Base-by-base conservation (phyloP, 1,140 invertebrate species). In the Rhopalosiphum padi region DNA sequence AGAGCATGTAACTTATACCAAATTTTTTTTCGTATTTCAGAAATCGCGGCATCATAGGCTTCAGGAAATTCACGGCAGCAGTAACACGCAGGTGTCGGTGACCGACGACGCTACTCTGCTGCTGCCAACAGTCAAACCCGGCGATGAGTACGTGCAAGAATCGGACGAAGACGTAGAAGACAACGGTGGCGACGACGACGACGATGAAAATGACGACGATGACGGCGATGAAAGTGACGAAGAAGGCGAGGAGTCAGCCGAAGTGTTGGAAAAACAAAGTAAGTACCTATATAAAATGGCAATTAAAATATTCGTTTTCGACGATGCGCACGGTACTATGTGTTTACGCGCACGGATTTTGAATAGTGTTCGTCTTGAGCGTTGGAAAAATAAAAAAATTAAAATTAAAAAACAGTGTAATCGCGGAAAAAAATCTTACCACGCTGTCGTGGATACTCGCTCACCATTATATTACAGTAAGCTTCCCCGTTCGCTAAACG, bases 211-310 rank as follows among this genome's bases (percentile, higher is more conserved):
- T 18, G 30, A 15, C n/a, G 60, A 77, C 3, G 90, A 35, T 1
- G 90, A 82, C 41, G 60, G 90, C 18, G 53, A 91, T 1, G 90
- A 91, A 43, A 91, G 60, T n/a, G 90, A 91, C 18, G 91, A 92
- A 35, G 91, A 92, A 4, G 91, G 77, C 23, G 91, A 92, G 5
- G 91, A 92, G 37, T 83, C 91, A 0, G 90, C 90, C 7, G 91
- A 92, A 92, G 77, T 92, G 23, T 85, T 92, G 77, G 77, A 92
- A 37, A 92, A 92, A 53, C 91, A 92, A 0, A 92, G 91, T 92
- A 41, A 91, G 90, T 91, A 55, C 60, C 60, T 68, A 15, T 68
- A 15, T 68, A 68, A 68, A 68, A 68, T 68, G 30, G 60, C 30
- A 68, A 68, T n/a, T 18, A 15, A 68, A 68, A 68, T 25, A 30